phyloP scores from a whole-genome alignment of 2,113 vertebrate genomes.

The Sialia sialis region DNA sequence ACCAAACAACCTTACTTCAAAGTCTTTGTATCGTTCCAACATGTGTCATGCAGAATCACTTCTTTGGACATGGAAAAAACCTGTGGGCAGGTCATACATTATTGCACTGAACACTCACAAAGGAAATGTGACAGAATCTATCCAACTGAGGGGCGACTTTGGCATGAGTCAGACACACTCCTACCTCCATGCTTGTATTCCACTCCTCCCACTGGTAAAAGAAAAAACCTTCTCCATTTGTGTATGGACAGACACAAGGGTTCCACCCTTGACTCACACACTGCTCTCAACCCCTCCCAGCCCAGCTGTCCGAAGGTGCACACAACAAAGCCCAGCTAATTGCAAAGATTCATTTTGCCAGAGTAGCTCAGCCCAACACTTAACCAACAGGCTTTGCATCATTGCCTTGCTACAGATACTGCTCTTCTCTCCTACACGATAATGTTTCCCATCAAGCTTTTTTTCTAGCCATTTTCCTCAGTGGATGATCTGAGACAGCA shows the following conservation, averaged over 20 bases:
- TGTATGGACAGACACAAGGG: not conserved
- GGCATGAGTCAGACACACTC: not conserved
- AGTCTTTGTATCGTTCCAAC: not conserved
- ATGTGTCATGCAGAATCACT: not conserved
- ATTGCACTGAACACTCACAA: not conserved
- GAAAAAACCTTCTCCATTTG: not conserved
- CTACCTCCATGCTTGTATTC: not conserved
- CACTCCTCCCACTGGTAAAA: not conserved
- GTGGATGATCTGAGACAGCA: not conserved
- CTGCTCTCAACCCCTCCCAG: not conserved
- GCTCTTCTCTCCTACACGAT: not conserved
- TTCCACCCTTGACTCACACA: slow-evolving; percentile 20
- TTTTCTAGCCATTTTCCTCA: not conserved
- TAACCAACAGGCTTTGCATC: not conserved
- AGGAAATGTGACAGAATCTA: not conserved
- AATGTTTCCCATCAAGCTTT: not conserved
- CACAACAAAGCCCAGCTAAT: not conserved
- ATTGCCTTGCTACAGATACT: not conserved
- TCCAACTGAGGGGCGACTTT: not conserved
- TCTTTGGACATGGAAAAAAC: not conserved
- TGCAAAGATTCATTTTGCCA: not conserved
- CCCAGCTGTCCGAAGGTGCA: not conserved
- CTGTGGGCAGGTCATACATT: not conserved
- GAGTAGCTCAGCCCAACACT: not conserved
- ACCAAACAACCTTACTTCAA: not conserved